Percentiles rank a stretch among this genome's conserved stretches.
phyloP scores from a whole-genome alignment of 2,797 vertebrate genomes.

The Eulemur coronatus region DNA sequence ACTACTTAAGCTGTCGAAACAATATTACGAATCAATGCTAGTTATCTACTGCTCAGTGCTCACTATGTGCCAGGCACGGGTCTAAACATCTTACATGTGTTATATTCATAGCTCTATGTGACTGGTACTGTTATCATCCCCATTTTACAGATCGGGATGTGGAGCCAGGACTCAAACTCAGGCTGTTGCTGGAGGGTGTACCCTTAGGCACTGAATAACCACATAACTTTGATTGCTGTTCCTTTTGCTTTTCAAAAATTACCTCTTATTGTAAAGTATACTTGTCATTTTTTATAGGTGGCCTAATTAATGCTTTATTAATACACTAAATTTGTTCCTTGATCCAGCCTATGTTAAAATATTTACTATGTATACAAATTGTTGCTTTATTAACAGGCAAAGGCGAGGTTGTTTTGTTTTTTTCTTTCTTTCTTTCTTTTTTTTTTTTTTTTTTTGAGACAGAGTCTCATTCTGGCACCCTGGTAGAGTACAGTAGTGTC shows the following conservation, averaged over 20 bases:
- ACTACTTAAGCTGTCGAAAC: not conserved
- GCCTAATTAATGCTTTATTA: not conserved
- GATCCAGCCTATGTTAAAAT: not conserved
- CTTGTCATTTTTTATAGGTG: not conserved
- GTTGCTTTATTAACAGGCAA: not conserved
- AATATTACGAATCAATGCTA: accelerated
- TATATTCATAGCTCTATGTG: not conserved
- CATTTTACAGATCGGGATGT: not conserved
- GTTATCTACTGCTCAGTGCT: not conserved
- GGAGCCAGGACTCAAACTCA: not conserved
- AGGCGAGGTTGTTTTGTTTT: not conserved
- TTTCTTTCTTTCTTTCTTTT: too few species aligned
- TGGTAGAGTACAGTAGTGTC: too few species aligned
- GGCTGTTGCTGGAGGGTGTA: not conserved
- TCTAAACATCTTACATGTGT: not conserved
- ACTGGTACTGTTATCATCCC: too few species aligned
- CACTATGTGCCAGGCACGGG: too few species aligned
- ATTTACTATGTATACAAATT: not conserved
- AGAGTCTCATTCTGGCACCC: too few species aligned
- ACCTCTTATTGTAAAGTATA: not conserved
- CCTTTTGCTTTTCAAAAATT: not conserved
- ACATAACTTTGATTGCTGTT: accelerated
- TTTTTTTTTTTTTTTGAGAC: too few species aligned
- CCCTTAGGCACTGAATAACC: not conserved
- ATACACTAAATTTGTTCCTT: not conserved